Conservation (phyloP, 2,888 invertebrate species). For the Ellobium chinense region DNA sequence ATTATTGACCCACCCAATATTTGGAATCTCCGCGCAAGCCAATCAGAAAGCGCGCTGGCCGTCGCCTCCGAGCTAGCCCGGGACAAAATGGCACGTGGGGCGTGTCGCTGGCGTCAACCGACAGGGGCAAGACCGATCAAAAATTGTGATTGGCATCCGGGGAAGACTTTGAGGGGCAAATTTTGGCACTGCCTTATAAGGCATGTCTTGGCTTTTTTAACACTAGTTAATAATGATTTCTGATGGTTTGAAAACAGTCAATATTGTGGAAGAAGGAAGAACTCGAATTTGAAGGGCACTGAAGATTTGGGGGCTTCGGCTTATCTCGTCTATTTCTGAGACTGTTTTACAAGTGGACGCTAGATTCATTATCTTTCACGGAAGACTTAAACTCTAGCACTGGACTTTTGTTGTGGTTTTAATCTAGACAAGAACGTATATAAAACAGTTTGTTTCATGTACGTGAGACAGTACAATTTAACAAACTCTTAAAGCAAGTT, state of each 20-base stretch:
- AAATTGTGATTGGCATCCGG: neutral
- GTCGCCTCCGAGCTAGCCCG: neutral
- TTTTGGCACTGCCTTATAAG: slow-evolving; percentile 12
- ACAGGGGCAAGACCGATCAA: neutral
- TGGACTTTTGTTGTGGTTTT: no score
- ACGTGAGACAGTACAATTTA: no score
- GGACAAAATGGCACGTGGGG: slow-evolving; percentile 5
- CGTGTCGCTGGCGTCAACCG: slow-evolving; percentile 13
- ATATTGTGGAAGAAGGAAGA: slow-evolving; percentile 4
- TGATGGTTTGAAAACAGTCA: slow-evolving; percentile 21
- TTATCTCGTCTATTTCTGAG: no score
- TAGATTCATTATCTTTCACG: no score
- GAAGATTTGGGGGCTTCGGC: no score
- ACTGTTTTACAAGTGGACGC: no score
- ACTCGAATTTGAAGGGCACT: neutral
- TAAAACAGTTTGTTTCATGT: no score
- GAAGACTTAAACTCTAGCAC: no score
- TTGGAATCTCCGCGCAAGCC: slow-evolving; percentile 6
- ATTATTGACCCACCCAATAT: slow-evolving; percentile 32
- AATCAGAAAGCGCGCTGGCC: neutral
- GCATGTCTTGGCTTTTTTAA: neutral
- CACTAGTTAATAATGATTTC: slow-evolving; percentile 12
- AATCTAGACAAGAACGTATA: no score
- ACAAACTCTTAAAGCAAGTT: no score
- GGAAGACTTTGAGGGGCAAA: neutral